Evolutionary conservation across 1,140 invertebrate species (phyloP).

Genomic region (Magallana gigas): DNA sequence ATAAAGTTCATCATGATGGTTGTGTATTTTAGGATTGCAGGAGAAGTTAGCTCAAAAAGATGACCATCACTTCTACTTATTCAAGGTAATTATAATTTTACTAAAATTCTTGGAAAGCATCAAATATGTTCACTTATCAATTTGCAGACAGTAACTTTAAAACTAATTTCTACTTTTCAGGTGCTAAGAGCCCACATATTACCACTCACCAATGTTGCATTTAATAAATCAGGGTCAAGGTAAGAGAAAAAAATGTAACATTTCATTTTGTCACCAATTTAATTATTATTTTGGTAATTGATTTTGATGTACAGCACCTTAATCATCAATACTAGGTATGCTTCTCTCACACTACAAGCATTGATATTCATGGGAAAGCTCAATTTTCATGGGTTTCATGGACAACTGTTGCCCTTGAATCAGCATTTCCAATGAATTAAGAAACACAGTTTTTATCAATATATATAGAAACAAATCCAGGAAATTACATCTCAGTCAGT

Average conservation of each 20-base stretch:
- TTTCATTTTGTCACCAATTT: neutral
- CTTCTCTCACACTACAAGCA: no score
- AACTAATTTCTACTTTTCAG: slow-evolving; percentile 62
- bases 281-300: slow-evolving; percentile 59
- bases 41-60: slow-evolving; percentile 77
- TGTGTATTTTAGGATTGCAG: slow-evolving; percentile 72
- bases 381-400: no score
- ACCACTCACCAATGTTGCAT: slow-evolving; percentile 88
- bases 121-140: neutral
- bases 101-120: no score
- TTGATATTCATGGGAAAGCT: no score
- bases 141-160: slow-evolving; percentile 9
- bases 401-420: no score
- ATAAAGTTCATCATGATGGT: neutral
- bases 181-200: slow-evolving; percentile 87
- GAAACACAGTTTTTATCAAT: no score
- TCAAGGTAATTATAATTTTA: slow-evolving; percentile 73
- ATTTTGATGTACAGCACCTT: no score
- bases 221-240: slow-evolving; percentile 85
- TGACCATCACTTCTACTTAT: slow-evolving; percentile 78
- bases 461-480: no score
- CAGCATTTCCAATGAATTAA: no score
- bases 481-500: no score
- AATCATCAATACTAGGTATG: no score
- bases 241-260: slow-evolving; percentile 67